Percentiles rank a stretch among this genome's conserved stretches.
Evolutionary conservation across 2,113 vertebrate species (phyloP).

Genomic region (Gambusia holbrooki): DNA sequence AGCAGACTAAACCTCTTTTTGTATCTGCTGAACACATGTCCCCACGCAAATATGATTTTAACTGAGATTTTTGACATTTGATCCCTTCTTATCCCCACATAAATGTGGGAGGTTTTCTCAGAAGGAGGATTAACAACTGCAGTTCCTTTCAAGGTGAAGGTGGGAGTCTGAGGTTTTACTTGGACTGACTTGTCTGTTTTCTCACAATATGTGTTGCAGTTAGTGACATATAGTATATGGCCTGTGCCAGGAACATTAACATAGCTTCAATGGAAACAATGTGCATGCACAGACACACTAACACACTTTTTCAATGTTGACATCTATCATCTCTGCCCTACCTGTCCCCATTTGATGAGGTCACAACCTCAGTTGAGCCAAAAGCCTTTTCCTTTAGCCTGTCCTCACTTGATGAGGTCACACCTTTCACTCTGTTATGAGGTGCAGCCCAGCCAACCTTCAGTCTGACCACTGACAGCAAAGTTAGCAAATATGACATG

Average conservation of each 20-base stretch:
- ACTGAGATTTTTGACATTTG: not conserved
- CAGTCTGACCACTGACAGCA: conserved; percentile 55
- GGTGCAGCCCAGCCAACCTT: conserved; percentile 47
- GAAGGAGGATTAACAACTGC: not conserved
- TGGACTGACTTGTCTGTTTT: not conserved
- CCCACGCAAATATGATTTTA: not conserved
- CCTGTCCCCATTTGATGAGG: conserved; percentile 61
- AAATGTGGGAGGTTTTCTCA: not conserved
- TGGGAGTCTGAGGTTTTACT: not conserved
- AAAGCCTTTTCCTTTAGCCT: conserved; percentile 41
- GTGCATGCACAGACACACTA: conserved; percentile 19
- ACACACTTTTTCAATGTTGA: conserved; percentile 33
- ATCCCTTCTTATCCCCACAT: not conserved
- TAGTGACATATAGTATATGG: too few species aligned
- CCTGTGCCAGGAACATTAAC: not conserved
- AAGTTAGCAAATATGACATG: conserved; percentile 32
- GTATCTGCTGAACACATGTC: not conserved
- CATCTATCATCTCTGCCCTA: conserved; percentile 51
- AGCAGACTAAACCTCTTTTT: not conserved
- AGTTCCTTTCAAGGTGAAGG: not conserved
- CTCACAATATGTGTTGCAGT: not conserved
- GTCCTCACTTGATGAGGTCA: conserved; percentile 61
- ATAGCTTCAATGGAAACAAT: conserved; percentile 26
- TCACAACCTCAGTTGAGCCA: conserved; percentile 48
- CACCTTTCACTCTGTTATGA: conserved; percentile 50